Evolutionary conservation across 2,113 vertebrate genomes (phyloP), one percentile per base, ranked within the genome.

Genomic region (Plecturocebus donacophilus): DNA sequence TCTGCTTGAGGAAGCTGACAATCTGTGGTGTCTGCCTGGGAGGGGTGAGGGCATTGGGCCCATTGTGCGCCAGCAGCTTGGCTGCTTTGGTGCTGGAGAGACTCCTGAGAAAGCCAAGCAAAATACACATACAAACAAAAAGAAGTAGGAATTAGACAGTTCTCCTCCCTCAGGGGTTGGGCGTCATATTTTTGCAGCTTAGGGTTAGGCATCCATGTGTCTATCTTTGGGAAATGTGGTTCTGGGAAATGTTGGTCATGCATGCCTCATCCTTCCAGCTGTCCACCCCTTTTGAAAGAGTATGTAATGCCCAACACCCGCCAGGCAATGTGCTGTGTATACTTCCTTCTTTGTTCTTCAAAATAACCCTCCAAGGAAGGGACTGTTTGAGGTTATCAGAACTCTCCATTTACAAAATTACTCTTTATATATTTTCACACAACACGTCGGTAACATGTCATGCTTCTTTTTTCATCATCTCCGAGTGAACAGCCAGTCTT

Each of bases 1-100:
- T 99, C 98, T 99, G 99, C 95, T 96, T 99, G 91, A 99, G 97
- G 96, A 99, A 99, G 61, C 99, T 99, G 9, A 99, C 82, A 0
- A 99, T 98, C 76, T 99, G 99, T 0, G 99, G 98, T 21, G 99
- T 99, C 35, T 98, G 97, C 95, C 98, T 99, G 58, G 99, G 99
- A 56, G 99, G 99, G 1, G 98, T 99, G 32, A 99, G 99, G 0
- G 97, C 25, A 4, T 99, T 99, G 97, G 98, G 99, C 35, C 98
- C 99, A 30, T 99, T 97, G 5, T 96, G 98, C 71, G 94, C 98
- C 97, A 99, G 90, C 92, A 99, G 58, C 95, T 99, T 98, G 42
- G 98, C 98, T 75, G 99, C 99, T 94, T 89, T 98, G 52, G 95
- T 2, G 1, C 98, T 98, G 0, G 98, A 98, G 89, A 99, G 98